Evolutionary conservation across 2,797 vertebrate species (phyloP).

Genomic region (Melanotaenia pygmaea): DNA sequence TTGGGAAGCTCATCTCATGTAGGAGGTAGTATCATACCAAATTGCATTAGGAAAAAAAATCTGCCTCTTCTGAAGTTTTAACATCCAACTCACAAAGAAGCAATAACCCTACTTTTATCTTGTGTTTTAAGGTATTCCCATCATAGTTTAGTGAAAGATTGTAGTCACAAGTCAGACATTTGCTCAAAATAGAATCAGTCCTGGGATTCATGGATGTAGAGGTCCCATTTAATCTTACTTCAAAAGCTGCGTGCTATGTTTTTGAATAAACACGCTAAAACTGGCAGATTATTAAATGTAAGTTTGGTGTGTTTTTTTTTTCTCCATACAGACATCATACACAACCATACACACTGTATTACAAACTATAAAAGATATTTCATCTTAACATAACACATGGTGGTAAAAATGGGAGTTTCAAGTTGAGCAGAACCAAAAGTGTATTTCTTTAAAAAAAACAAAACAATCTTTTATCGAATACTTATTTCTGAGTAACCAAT

Average conservation of each 20-base stretch:
- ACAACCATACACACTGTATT: slow-evolving; percentile 1
- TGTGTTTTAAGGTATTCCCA: not conserved
- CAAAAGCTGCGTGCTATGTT: not conserved
- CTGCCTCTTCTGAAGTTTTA: not conserved
- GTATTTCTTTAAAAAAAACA: not conserved
- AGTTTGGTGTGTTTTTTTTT: not conserved
- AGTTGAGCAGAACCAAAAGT: not conserved
- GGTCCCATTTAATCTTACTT: not conserved
- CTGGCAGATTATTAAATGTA: not conserved
- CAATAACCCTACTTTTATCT: not conserved
- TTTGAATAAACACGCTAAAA: not conserved
- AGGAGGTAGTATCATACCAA: slow-evolving; percentile 10
- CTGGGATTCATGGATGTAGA: not conserved
- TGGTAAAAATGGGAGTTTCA: slow-evolving; percentile 6
- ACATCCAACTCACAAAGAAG: not conserved
- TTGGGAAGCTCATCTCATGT: slow-evolving; percentile 19
- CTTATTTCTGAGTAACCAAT: not conserved
- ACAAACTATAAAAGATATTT: not conserved
- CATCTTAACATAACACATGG: slow-evolving; percentile 1
- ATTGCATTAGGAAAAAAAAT: not conserved
- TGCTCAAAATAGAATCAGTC: not conserved
- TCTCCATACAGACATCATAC: not conserved
- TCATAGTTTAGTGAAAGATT: slow-evolving; percentile 11
- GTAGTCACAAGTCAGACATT: slow-evolving; percentile 14
- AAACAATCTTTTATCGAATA: slow-evolving; percentile 3